A percentile compares a stretch with the other conserved stretches of the same genome.
Evolutionary conservation across 2,113 vertebrate species (phyloP).

Genomic region (Passer montanus): DNA sequence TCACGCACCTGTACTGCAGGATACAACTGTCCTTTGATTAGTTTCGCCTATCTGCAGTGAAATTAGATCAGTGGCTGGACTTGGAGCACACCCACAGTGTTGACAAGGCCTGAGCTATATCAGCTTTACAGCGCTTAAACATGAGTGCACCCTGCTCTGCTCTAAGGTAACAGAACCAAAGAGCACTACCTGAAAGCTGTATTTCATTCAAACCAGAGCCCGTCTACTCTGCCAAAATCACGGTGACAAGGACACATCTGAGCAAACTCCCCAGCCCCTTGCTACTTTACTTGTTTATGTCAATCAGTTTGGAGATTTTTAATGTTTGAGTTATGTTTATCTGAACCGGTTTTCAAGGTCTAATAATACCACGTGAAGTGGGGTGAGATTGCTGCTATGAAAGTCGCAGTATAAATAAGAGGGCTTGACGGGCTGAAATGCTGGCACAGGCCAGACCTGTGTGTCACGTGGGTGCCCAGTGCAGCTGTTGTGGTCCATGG

Average conservation of each 20-base stretch:
- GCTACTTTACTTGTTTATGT: neutral
- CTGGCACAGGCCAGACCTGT: slow-evolving; percentile 24
- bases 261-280: neutral
- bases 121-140: neutral
- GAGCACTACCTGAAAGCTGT: neutral
- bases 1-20: neutral
- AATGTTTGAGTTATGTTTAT: slow-evolving; percentile 60
- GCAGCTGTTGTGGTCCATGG: slow-evolving; percentile 47
- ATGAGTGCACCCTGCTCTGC: neutral
- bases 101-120: neutral
- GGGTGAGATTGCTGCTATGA: slow-evolving; percentile 50
- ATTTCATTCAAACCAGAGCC: neutral
- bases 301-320: slow-evolving; percentile 3
- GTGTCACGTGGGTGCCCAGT: slow-evolving; percentile 19
- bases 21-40: slow-evolving; percentile 1
- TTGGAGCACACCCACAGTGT: neutral
- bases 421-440: neutral
- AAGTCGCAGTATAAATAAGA: slow-evolving; percentile 50
- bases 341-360: slow-evolving; percentile 49
- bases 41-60: neutral
- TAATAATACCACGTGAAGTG: slow-evolving; percentile 65
- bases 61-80: neutral
- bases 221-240: neutral
- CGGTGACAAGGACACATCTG: neutral
- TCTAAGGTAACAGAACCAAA: neutral